Evolutionary conservation across 1,140 invertebrate genomes (phyloP).

Genomic region (Camponotus pennsylvanicus): DNA sequence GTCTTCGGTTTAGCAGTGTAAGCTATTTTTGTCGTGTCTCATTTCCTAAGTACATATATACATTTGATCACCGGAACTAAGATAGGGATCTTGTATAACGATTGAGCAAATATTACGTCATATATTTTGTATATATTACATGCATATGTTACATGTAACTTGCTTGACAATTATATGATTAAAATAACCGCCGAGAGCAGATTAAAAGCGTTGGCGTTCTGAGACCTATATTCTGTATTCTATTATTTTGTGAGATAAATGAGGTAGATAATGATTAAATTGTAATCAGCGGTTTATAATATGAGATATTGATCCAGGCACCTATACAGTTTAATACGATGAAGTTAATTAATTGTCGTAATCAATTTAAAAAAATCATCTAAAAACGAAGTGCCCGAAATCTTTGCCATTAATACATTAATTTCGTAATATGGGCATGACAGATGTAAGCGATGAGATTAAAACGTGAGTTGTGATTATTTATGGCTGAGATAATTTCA

Average conservation of each 20-base stretch:
- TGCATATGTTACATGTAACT: no score
- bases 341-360: constrained; percentile 12
- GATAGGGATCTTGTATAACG: background rate
- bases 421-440: constrained; percentile 18
- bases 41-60: constrained; percentile 7
- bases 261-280: constrained; percentile 29
- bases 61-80: background rate
- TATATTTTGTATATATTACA: background rate
- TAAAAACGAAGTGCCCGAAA: background rate
- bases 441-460: background rate
- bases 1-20: background rate
- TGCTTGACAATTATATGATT: background rate
- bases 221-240: background rate
- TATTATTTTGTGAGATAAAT: constrained; percentile 16
- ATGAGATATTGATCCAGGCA: constrained; percentile 21
- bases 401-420: background rate
- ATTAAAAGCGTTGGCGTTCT: constrained; percentile 23
- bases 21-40: background rate
- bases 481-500: background rate
- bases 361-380: constrained; percentile 32
- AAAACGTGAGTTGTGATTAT: background rate
- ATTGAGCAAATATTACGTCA: background rate
- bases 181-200: background rate
- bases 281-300: constrained; percentile 3
- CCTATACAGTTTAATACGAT: background rate